Conservation (phyloP, 2,888 invertebrate genomes). For the Amorpha juglandis region DNA sequence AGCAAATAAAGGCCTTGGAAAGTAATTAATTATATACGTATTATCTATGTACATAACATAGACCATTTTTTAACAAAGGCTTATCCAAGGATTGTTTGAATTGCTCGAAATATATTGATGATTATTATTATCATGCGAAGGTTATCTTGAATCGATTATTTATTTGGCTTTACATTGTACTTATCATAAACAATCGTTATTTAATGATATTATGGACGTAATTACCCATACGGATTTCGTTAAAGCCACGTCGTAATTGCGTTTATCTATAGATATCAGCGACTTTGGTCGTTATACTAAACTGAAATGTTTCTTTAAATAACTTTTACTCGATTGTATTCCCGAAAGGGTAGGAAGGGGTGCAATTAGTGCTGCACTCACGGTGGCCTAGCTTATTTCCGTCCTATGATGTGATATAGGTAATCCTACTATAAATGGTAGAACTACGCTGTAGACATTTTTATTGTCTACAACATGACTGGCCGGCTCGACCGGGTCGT, state of each 20-base stretch:
- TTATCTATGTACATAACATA: conserved; percentile 3
- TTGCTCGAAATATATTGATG: conserved; percentile 10
- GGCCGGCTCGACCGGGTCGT: too few species aligned
- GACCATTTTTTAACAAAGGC: conserved; percentile 1
- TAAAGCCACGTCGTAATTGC: conserved; percentile 26
- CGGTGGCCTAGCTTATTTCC: too few species aligned
- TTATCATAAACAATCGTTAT: conserved; percentile 26
- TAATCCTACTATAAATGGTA: too few species aligned
- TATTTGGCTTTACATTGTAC: conserved; percentile 1
- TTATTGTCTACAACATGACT: too few species aligned
- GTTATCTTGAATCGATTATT: conserved; percentile 17
- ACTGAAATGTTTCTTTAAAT: neutral
- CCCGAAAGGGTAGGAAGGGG: neutral
- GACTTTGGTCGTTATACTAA: neutral
- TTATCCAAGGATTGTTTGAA: neutral
- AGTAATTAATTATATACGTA: conserved; percentile 8
- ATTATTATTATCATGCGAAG: conserved; percentile 24
- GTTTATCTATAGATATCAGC: conserved; percentile 1
- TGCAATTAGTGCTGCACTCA: neutral
- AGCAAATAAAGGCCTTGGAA: neutral
- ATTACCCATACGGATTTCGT: conserved; percentile 26
- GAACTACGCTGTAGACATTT: too few species aligned
- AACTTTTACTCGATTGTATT: neutral
- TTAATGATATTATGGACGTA: conserved; percentile 11
- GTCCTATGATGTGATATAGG: too few species aligned